Conservation (phyloP, 1,140 invertebrate genomes). For the Drosophila ercepeae region DNA sequence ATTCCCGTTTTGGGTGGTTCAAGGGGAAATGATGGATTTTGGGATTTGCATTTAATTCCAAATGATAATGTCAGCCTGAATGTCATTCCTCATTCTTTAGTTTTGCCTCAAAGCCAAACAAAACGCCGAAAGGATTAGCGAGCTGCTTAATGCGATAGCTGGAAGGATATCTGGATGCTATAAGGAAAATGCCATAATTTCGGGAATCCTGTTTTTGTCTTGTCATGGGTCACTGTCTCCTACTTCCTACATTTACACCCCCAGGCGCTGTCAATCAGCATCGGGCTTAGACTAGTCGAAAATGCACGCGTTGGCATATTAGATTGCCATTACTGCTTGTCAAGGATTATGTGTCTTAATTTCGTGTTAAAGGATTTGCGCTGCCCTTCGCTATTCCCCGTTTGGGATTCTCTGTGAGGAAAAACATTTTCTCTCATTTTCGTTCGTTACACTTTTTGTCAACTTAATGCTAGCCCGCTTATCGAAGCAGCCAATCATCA, state of each 20-base stretch:
- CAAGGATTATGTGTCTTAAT: conserved; percentile 79
- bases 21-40: conserved; percentile 21
- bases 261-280: conserved; percentile 63
- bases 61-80: conserved; percentile 57
- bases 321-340: conserved; percentile 81
- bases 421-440: conserved; percentile 54
- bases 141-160: conserved; percentile 26
- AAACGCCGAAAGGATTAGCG: conserved; percentile 59
- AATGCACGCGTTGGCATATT: conserved; percentile 81
- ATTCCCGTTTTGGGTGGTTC: conserved; percentile 17
- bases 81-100: conserved; percentile 53
- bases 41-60: conserved; percentile 52
- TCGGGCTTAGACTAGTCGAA: conserved; percentile 60
- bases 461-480: conserved; percentile 74
- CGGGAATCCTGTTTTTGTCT: conserved; percentile 13
- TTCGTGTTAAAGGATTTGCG: conserved; percentile 80
- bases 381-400: conserved; percentile 37
- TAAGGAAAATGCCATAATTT: conserved; percentile 51
- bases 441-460: conserved; percentile 72
- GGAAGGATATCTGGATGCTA: not conserved
- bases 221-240: not conserved
- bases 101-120: conserved; percentile 43
- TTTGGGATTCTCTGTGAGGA: conserved; percentile 4
- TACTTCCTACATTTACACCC: conserved; percentile 22
- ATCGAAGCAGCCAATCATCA: conserved; percentile 79